Percentiles rank a stretch among this genome's conserved stretches.
These are phyloP conservation scores for Lasioglossum albipes DNA, from an alignment of 1,140 invertebrate species.

Conservation along the genomic window DNA sequence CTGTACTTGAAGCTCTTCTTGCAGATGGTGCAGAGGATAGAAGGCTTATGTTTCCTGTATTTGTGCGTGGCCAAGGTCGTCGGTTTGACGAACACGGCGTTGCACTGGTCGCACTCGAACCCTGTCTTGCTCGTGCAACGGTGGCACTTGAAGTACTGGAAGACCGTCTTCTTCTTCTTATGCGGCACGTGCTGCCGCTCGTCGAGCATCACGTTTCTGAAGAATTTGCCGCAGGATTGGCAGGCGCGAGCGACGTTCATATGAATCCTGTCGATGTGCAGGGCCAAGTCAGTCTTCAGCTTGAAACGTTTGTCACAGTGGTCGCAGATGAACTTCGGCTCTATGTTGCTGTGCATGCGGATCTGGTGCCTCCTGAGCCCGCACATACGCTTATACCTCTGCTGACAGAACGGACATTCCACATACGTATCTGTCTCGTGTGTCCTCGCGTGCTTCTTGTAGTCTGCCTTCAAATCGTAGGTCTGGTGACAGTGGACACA, in stretches of 20 bases:
- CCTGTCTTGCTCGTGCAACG: conserved; percentile 51
- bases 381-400: conserved; percentile 77
- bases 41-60: conserved; percentile 51
- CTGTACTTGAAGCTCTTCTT: conserved; percentile 82
- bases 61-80: conserved; percentile 59
- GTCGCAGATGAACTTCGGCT: conserved; percentile 77
- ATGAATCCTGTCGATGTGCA: conserved; percentile 70
- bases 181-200: too few species aligned
- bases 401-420: conserved; percentile 72
- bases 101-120: conserved; percentile 50
- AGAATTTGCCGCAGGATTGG: background rate
- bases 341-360: conserved; percentile 68
- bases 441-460: conserved; percentile 61
- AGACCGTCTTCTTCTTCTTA: too few species aligned
- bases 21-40: conserved; percentile 61
- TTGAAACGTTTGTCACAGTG: conserved; percentile 79
- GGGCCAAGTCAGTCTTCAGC: conserved; percentile 73
- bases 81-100: conserved; percentile 72
- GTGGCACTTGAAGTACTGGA: conserved; percentile 8
- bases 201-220: too few species aligned
- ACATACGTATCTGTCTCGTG: conserved; percentile 54
- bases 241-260: too few species aligned
- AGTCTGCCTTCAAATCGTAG: conserved; percentile 29
- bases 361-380: conserved; percentile 79
- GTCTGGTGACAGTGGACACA: conserved; percentile 74